phyloP scores from a whole-genome alignment of 1,140 invertebrate genomes.

The Metaphire vulgaris region DNA sequence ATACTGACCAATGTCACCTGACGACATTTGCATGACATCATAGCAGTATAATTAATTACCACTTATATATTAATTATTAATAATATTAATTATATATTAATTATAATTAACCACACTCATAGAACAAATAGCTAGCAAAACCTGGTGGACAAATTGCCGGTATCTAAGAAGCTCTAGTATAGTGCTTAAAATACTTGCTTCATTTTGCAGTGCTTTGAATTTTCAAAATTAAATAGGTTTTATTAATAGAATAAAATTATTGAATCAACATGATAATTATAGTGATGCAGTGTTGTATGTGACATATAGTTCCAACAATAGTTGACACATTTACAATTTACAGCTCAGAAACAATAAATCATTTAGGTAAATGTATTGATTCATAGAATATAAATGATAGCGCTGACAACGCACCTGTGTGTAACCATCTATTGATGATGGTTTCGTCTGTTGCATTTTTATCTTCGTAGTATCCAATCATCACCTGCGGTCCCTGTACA shows the following conservation, averaged over 20 bases:
- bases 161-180: no score
- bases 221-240: neutral
- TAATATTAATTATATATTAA: neutral
- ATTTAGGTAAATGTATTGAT: neutral
- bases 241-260: neutral
- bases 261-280: no score
- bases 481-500: slow-evolving; percentile 77
- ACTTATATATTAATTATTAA: neutral
- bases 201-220: no score
- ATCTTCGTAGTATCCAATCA: slow-evolving; percentile 66
- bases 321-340: neutral
- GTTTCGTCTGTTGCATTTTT: slow-evolving; percentile 80
- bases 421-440: slow-evolving; percentile 78
- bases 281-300: no score
- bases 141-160: no score
- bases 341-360: neutral
- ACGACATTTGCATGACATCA: neutral
- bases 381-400: neutral
- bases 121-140: no score
- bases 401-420: slow-evolving; percentile 62
- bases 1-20: slow-evolving; percentile 38
- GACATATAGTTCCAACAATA: no score
- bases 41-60: neutral
- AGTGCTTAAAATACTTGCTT: neutral
- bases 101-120: neutral